Base-by-base conservation (phyloP, 2,888 invertebrate genomes). In the Agriopis leucophaearia region DNA sequence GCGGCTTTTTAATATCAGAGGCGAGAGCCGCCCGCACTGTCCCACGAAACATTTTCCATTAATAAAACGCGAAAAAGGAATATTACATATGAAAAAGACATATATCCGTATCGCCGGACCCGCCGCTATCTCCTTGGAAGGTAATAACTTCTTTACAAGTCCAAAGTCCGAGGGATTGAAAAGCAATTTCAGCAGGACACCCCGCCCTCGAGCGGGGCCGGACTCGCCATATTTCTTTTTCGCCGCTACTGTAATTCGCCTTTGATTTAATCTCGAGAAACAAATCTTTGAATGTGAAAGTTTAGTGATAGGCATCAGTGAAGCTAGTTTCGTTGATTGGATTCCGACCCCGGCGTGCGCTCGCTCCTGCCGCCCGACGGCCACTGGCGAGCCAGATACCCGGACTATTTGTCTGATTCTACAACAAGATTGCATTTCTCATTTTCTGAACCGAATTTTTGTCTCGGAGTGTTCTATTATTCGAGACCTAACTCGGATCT, bases 91-190 rank as follows among this genome's bases (percentile, higher is more conserved):
- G 93, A 92, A 93, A 93, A 91, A 91, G 92, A 92, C 92, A 92
- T 92, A 92, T 93, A 94, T 93, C 92, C 93, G 94, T 93, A 93
- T 93, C 93, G 92, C 88, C 89, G 90, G 91, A 91, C 91, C 93
- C 91, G 92, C 87, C 92, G 93, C 92, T 94, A 93, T 94, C 94
- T 94, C 88, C 89, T 89, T 85, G 89, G 92, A 93, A 94, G 94
- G 94, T 94, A 94, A 94, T 94, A 94, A 94, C 94, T 94, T 94
- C 94, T 94, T 94, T 94, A 94, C 94, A 94, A 94, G 94, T 94
- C 94, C 94, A 94, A 94, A 94, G 94, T 94, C 94, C 94, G 94
- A 94, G 94, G 94, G 94, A 94, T 94, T 94, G 94, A 93, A 94
- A 94, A 94, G 94, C 94, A 94, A 94, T 94, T 94, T 94, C 94